Base-by-base conservation (phyloP, 2,113 vertebrate species). In the Cyanoderma ruficeps region DNA sequence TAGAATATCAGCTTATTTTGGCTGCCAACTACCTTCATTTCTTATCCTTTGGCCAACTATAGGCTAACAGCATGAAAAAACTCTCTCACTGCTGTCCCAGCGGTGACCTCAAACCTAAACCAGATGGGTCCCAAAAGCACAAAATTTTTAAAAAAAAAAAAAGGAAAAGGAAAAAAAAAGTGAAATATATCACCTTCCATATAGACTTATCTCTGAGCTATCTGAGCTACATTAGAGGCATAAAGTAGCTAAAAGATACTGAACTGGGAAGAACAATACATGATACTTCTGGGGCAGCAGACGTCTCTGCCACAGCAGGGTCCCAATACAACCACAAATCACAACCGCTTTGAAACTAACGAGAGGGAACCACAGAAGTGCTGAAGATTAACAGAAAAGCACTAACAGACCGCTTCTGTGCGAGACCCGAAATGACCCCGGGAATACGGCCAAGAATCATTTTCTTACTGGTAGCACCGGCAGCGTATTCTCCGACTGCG, bases 381-480 rank as follows among this genome's bases (percentile, higher is more conserved):
- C 60, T 33, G 80, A 86, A 81, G 79, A 96, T 76, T 61, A 91
- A 63, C 59, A 82, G 89, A 86, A 93, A 93, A 83, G 78, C 82
- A 87, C 79, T 77, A 85, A 93, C 82, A 94, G 79, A 74, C 55
- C 15, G 35, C 76, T 89, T 89, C 90, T 93, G 83, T 94, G 31
- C 1, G 1, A 65, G 91, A 93, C 95, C 92, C 50, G 27, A 41
- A 93, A 90, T 93, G 87, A 96, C 87, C 89, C 76, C 23, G 15
- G 91, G 95, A 94, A 91, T 55, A 59, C 15, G 3, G 93, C 94
- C 93, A 94, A 89, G 61, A 94, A 90, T 89, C 78, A 74, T 94
- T 92, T 89, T 94, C 90, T 90, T 92, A 80, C 88, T 76, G 93
- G 93, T 90, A 93, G 74, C 86, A 97, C 87, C 33, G 9, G 77